Evolutionary conservation across 2,113 vertebrate genomes (phyloP), one percentile per base, ranked within the genome.

Genomic region (Taxidea taxus): DNA sequence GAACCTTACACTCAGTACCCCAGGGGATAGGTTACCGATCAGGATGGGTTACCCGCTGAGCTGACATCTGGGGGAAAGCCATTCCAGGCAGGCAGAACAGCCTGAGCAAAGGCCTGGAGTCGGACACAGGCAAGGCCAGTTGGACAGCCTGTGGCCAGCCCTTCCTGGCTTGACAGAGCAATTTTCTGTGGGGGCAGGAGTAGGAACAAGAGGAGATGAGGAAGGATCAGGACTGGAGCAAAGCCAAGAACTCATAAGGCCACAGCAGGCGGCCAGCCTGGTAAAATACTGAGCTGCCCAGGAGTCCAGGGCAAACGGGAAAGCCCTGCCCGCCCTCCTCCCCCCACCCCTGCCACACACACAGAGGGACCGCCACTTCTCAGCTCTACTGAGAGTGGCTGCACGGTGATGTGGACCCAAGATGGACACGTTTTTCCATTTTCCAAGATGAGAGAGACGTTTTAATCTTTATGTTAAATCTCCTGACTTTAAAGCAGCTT

Each of bases 371-470:
- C 8, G 3, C 11, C 54, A 31, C 75, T 70, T 87, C 81, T 68
- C 74, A 34, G 44, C 23, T 62, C 14, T 70, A 42, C 66, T 2
- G 12, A 13, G 44, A 12, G n/a, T 23, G 44, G 44, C 58, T 60
- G 16, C 60, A 8, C 1, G 74, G n/a, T 7, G 14, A 25, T 42
- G 15, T 9, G 49, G 20, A 60, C 25, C 25, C 12, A 80, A 88
- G 27, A 29, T 13, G 27, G 21, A n/a, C 31, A 66, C 25, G 27
- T 14, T n/a, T 42, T 83, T 56, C 44, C 27, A 5, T 18, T 58
- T 85, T 87, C 95, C 31, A 64, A 97, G n/a, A 77, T 2, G 47
- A 62, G 34, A 66, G 49, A 90, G 74, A 87, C 6, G 51, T 86
- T 94, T 94, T 64, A 16, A n/a, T 72, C 86, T 72, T 72, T 72